A percentile compares a stretch with the other conserved stretches of the same genome.
phyloP scores from a whole-genome alignment of 2,888 invertebrate genomes.

The Orthosia gracilis region DNA sequence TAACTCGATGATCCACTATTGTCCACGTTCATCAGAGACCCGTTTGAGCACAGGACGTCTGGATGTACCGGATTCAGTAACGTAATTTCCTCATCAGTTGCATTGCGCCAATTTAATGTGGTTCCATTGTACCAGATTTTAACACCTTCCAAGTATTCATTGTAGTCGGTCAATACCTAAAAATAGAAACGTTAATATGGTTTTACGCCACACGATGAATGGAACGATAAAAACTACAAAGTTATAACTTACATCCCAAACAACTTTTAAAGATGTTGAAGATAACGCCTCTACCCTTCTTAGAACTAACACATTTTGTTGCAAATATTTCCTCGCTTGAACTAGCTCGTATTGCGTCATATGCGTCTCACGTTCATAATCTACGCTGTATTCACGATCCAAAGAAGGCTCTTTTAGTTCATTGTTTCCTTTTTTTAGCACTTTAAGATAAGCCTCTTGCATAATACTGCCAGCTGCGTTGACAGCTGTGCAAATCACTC shows the following conservation, averaged over 20 bases:
- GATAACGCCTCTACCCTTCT: constrained; percentile 92
- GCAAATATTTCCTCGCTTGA: constrained; percentile 94
- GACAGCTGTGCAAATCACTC: constrained; percentile 89
- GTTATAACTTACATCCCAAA: constrained; percentile 94
- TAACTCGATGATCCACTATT: constrained; percentile 94
- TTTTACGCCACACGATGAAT: constrained; percentile 1
- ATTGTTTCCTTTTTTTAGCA: constrained; percentile 86
- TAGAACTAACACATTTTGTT: constrained; percentile 95
- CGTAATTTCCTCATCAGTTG: constrained; percentile 79
- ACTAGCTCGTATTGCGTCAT: constrained; percentile 95
- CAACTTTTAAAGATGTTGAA: constrained; percentile 94
- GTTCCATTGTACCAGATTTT: constrained; percentile 92
- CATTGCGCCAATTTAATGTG: constrained; percentile 87
- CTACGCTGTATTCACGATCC: constrained; percentile 79
- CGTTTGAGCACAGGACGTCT: constrained; percentile 88
- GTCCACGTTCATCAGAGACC: constrained; percentile 93
- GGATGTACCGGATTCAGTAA: constrained; percentile 78
- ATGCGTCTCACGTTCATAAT: constrained; percentile 83
- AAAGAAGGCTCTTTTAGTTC: constrained; percentile 80
- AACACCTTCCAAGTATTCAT: constrained; percentile 93
- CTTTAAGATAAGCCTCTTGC: constrained; percentile 89
- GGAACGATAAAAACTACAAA: constrained; percentile 23
- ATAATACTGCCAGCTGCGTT: constrained; percentile 89
- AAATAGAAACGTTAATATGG: constrained; percentile 61
- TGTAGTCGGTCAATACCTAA: constrained; percentile 89